Evolutionary conservation across 2,797 vertebrate species (phyloP), one percentile per base, ranked within the genome.

Genomic region (Melanogrammus aeglefinus): DNA sequence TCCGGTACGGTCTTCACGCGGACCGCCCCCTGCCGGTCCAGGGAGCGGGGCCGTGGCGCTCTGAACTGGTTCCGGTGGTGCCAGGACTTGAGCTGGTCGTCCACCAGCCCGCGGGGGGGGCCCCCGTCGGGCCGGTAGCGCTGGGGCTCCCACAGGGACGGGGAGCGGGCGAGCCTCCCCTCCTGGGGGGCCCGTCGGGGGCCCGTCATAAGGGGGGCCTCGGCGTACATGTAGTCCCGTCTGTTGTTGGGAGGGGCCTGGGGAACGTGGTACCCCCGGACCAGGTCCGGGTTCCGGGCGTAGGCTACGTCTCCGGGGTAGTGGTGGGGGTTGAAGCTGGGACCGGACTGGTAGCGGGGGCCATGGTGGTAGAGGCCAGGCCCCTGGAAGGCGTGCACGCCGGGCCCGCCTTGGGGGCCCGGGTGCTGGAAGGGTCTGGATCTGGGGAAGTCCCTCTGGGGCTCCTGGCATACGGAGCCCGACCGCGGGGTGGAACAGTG

Each of bases 31-130:
- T 96, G 96, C 41, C 94, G 87, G 87, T 97, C 96, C 13, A 97
- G 93, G 1, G 96, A 97, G 18, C 88, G 94, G 0, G 96, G 94
- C 66, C 95, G 92, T 3, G 94, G 87, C 0, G 85, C 79, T 39
- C 90, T 94, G 72, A 94, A 79, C 73, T 94, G 94, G 73, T 91
- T 95, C 12, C 96, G 94, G 69, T 93, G 88, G n/a, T 96, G 96
- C 96, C 96, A 97, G 0, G 92, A 96, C 81, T 92, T 95, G 10
- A 97, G 94, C 80, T 97, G 95, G 29, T 96, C 95, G 0, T 92
- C 95, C 63, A 97, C 95, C 0, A 92, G 89, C 3, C 96, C 94
- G 18, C 89, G 92, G 27, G 94, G 92, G 51, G 35, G 35, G 31
- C 31, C 31, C 35, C 80, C 88, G 2, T 85, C 86, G 74, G 88